Evolutionary conservation across 2,797 vertebrate species (phyloP).

Genomic region (Arctocebus calabarensis): DNA sequence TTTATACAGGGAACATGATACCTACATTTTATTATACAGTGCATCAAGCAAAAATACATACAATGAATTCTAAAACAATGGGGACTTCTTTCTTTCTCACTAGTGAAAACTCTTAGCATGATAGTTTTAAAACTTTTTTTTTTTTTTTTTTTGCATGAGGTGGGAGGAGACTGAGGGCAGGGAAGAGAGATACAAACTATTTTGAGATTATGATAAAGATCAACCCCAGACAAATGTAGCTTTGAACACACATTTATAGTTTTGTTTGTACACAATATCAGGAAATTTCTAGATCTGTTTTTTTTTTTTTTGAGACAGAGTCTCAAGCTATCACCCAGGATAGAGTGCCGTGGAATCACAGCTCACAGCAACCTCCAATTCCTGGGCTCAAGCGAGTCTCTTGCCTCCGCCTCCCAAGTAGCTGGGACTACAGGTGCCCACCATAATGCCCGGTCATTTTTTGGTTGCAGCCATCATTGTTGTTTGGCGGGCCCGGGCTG

Average conservation of each 20-base stretch:
- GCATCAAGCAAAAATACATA: neutral
- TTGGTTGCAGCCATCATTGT: no score
- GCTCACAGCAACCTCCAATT: no score
- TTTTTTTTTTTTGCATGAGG: no score
- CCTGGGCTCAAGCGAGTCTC: no score
- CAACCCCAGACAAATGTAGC: neutral
- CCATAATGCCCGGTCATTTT: no score
- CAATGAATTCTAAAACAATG: neutral
- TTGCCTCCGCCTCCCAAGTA: no score
- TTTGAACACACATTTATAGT: neutral
- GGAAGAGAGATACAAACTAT: neutral
- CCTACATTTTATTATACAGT: neutral
- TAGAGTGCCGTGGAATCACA: no score
- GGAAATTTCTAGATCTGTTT: neutral
- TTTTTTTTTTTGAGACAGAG: no score
- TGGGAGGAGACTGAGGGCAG: neutral
- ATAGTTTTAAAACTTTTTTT: neutral
- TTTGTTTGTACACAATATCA: neutral
- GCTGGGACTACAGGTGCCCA: no score
- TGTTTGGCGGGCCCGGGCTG: no score
- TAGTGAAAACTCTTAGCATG: neutral
- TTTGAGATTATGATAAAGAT: conserved; percentile 1
- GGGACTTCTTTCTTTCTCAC: neutral
- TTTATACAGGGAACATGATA: neutral
- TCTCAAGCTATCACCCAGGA: no score